phyloP scores from a whole-genome alignment of 2,113 vertebrate genomes.

The Poecilia latipinna region DNA sequence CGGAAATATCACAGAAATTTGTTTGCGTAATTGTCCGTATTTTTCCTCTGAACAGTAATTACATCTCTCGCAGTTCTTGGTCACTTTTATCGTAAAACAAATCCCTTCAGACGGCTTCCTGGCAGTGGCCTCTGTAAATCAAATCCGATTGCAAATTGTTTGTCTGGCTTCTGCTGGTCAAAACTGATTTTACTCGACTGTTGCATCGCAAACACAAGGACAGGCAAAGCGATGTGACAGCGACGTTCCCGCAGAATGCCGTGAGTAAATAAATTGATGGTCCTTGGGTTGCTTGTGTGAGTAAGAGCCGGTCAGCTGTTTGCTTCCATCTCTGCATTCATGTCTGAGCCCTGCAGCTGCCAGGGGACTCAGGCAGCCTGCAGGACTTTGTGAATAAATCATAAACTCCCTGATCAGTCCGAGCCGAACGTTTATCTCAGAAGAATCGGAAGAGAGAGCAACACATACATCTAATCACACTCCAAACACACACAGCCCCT shows the following conservation, averaged over 20 bases:
- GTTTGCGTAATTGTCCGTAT: not conserved
- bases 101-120: constrained; percentile 11
- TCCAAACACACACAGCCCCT: not conserved
- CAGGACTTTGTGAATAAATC: constrained; percentile 70
- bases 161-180: not conserved
- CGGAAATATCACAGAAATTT: not conserved
- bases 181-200: constrained; percentile 16
- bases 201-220: constrained; percentile 6
- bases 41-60: not conserved
- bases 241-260: not conserved
- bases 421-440: constrained; percentile 57
- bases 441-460: constrained; percentile 20
- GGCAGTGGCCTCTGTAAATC: constrained; percentile 4
- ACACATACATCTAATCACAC: not conserved
- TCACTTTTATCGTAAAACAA: not conserved
- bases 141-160: not conserved
- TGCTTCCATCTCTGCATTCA: constrained; percentile 16
- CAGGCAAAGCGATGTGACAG: not conserved
- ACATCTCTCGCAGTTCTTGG: not conserved
- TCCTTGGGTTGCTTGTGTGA: constrained; percentile 1
- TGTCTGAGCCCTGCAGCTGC: constrained; percentile 23
- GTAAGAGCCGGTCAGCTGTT: constrained; percentile 3
- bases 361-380: constrained; percentile 48
- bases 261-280: not conserved
- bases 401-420: constrained; percentile 49